phyloP scores from a whole-genome alignment of 2,113 vertebrate species.

The Onychostoma macrolepis region DNA sequence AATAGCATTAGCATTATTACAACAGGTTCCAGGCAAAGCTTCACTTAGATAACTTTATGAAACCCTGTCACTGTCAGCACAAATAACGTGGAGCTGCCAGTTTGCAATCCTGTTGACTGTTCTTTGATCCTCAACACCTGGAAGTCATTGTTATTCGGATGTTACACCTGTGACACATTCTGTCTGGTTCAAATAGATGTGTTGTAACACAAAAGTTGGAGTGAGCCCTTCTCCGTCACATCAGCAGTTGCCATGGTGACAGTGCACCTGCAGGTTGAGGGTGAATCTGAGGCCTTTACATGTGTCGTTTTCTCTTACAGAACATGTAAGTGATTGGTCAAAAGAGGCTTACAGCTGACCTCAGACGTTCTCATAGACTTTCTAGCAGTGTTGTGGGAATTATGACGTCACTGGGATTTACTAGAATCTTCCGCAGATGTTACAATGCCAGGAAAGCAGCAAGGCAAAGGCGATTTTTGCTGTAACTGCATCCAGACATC shows the following conservation, averaged over 20 bases:
- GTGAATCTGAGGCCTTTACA: constrained; percentile 8
- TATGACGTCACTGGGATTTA: not conserved
- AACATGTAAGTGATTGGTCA: constrained; percentile 10
- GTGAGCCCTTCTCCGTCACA: constrained; percentile 15
- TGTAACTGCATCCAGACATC: not conserved
- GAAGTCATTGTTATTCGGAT: constrained; percentile 14
- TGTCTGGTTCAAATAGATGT: constrained; percentile 16
- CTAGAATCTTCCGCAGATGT: constrained; percentile 13
- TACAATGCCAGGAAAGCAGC: constrained; percentile 4
- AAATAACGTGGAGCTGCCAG: not conserved
- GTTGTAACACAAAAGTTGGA: constrained; percentile 28
- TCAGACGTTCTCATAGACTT: not conserved
- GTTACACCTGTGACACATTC: constrained; percentile 24
- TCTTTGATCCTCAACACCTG: constrained; percentile 28
- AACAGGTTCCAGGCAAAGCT: not conserved
- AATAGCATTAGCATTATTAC: constrained; percentile 1
- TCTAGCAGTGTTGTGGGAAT: not conserved
- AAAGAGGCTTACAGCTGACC: constrained; percentile 26
- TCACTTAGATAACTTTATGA: not conserved
- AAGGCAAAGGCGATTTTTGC: not conserved
- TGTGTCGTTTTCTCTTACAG: constrained; percentile 1
- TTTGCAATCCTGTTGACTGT: not conserved
- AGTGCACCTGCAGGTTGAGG: constrained; percentile 2
- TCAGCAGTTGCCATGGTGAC: constrained; percentile 36
- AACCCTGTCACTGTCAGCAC: not conserved